phyloP scores from a whole-genome alignment of 1,140 invertebrate species.

The Octopus bimaculoides region DNA sequence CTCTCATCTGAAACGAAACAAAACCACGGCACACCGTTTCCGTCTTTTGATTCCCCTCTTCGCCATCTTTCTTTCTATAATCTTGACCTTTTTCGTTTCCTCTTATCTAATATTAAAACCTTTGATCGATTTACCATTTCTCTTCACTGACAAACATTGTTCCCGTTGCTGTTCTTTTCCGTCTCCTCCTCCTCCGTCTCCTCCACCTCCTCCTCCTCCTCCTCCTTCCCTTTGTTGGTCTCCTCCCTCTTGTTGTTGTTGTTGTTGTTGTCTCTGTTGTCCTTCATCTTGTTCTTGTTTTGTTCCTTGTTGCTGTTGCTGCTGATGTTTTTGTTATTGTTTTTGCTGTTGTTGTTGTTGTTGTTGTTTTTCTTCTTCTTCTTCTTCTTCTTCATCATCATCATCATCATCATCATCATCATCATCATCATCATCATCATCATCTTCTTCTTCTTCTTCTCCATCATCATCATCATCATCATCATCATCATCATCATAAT shows the following conservation, averaged over 20 bases:
- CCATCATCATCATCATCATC: not conserved
- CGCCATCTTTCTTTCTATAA: no score
- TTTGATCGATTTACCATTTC: no score
- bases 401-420: conserved; percentile 1
- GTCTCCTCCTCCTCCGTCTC: not conserved
- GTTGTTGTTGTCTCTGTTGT: not conserved
- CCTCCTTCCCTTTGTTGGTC: not conserved
- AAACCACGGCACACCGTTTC: no score
- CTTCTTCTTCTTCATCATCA: not conserved
- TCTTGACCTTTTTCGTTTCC: no score
- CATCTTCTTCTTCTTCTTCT: not conserved
- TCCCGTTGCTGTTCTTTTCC: not conserved
- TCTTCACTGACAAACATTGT: not conserved
- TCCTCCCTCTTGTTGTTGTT: not conserved
- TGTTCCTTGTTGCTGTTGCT: not conserved
- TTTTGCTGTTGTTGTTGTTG: not conserved
- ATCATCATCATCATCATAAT: not conserved
- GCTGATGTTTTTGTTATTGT: not conserved
- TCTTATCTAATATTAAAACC: no score
- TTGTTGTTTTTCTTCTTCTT: not conserved
- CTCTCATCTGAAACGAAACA: no score
- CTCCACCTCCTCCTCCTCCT: not conserved
- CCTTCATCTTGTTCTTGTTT: not conserved
- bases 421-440: not conserved
- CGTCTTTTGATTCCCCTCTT: no score